Conservation (phyloP, 2,888 invertebrate genomes). For the Onchidella celtica region DNA sequence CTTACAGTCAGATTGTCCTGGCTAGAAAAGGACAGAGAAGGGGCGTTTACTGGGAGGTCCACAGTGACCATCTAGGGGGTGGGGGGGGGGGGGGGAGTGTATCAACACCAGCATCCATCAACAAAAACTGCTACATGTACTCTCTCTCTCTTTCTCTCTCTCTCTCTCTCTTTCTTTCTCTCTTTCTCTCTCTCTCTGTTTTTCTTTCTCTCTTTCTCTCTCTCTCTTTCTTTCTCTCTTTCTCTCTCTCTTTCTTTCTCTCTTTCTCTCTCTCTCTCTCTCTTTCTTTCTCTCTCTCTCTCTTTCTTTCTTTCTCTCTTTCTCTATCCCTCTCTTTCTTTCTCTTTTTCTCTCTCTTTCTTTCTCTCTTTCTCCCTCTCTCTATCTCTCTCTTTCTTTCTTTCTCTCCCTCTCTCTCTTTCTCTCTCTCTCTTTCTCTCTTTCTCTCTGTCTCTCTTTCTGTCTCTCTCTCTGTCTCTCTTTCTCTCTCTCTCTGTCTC, state of each 20-base stretch:
- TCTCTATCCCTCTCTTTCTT: neutral
- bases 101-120: neutral
- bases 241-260: neutral
- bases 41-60: too few relatives aligned
- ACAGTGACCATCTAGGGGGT: too few relatives aligned
- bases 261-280: neutral
- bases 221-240: neutral
- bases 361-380: neutral
- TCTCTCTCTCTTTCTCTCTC: neutral
- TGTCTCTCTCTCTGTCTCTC: too few relatives aligned
- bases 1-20: too few relatives aligned
- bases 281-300: neutral
- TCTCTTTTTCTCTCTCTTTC: neutral
- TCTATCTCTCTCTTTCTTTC: too few relatives aligned
- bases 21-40: too few relatives aligned
- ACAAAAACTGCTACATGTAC: neutral
- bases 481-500: neutral
- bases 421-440: too few relatives aligned
- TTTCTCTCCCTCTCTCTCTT: neutral
- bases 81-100: too few relatives aligned
- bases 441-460: too few relatives aligned
- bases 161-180: neutral
- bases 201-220: neutral
- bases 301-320: neutral
- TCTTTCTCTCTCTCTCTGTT: neutral